Percentiles rank a stretch among this genome's conserved stretches.
These are phyloP conservation scores for Schizopygopsis pylzovi DNA, from an alignment of 2,797 vertebrate genomes.

Conservation along the genomic window DNA sequence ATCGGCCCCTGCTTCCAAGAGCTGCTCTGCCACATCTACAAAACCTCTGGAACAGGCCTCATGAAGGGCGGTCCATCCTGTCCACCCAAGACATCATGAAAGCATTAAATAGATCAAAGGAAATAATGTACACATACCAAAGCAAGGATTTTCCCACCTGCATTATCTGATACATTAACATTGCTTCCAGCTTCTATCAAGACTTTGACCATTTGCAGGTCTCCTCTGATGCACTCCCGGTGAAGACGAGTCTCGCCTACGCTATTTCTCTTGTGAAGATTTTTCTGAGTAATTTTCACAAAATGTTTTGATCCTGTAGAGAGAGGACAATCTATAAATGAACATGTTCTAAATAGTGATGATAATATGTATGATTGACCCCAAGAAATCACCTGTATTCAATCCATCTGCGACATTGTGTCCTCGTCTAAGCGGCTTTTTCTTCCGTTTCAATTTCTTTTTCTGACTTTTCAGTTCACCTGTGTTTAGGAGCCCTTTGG, in stretches of 20 bases:
- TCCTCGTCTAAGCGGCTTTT: not conserved
- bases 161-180: slow-evolving; percentile 81
- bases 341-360: not conserved
- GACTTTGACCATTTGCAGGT: slow-evolving; percentile 73
- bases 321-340: not conserved
- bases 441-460: slow-evolving; percentile 18
- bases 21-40: slow-evolving; percentile 76
- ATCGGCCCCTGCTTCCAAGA: slow-evolving; percentile 83
- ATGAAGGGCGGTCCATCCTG: slow-evolving; percentile 89
- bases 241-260: slow-evolving; percentile 82
- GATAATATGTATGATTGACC: not conserved
- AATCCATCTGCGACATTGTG: not conserved
- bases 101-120: not conserved
- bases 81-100: slow-evolving; percentile 32
- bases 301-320: slow-evolving; percentile 18
- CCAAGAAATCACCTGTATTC: slow-evolving; percentile 55
- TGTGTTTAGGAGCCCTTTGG: not conserved
- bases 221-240: slow-evolving; percentile 76
- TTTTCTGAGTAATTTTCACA: not conserved
- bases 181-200: slow-evolving; percentile 80
- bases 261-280: slow-evolving; percentile 68
- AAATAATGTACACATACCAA: not conserved
- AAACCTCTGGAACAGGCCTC: slow-evolving; percentile 76
- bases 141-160: slow-evolving; percentile 76
- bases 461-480: slow-evolving; percentile 10